Evolutionary conservation across 1,140 invertebrate genomes (phyloP), one percentile per base, ranked within the genome.

Genomic region (Paralvinella palmiformis): DNA sequence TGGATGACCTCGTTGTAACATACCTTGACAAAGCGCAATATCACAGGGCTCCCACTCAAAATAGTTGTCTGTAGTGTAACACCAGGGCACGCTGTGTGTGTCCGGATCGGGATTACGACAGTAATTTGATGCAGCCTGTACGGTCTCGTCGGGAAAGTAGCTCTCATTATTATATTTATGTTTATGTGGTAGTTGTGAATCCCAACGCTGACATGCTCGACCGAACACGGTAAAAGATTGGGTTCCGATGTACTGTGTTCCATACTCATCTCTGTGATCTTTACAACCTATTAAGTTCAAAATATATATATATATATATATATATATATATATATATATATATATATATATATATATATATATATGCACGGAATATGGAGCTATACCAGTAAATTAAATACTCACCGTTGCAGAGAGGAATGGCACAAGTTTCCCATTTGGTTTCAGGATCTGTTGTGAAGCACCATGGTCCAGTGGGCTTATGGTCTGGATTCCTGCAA

Each of bases 141-240:
- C n/a, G n/a, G n/a, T n/a, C 6, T 22, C 45, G 45, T 48, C 45
- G 27, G 15, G 45, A 27, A 63, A 63, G 53, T 36, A 57, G 32
- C 41, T 53, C 2, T 29, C 62, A 10, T 53, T n/a, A 17, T 44
- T 27, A 24, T 58, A 52, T 36, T 59, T 57, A 48, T 72, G 70
- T 17, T 27, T 17, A 35, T 72, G 69, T 6, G 71, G 71, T 1
- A 57, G 17, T 36, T 72, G 59, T 1, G 52, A 52, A 45, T 55
- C 52, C 71, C 71, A 72, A 2, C 63, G 20, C 59, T 72, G 71
- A 41, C 71, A 72, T 0, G 37, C 52, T 17, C 63, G 56, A 5
- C 69, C 71, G n/a, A 36, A 37, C 10, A 66, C 55, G 10, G 71
- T 72, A 7, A 22, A 35, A 27, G 44, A 62, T 15, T 59, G 59